Evolutionary conservation across 2,797 vertebrate genomes (phyloP).

Genomic region (Carduelis carduelis): DNA sequence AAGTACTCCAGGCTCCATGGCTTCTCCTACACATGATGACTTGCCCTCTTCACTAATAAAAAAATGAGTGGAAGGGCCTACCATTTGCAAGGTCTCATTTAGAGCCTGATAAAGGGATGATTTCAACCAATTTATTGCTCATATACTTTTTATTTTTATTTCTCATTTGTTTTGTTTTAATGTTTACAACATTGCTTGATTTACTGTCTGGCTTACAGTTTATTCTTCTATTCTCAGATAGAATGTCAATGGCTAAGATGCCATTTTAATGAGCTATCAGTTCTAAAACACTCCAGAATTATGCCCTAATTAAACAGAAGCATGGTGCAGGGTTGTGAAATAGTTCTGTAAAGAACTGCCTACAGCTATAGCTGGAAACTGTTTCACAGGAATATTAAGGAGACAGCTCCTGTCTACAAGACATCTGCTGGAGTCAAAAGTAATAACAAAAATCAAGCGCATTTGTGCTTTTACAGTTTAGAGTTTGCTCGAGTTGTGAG

Average conservation of each 20-base stretch:
- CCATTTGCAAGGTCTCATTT: not conserved
- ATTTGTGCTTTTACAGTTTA: not conserved
- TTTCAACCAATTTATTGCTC: rapidly evolving
- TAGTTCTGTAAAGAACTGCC: not conserved
- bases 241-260: not conserved
- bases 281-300: not conserved
- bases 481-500: not conserved
- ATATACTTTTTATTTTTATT: not conserved
- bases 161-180: not conserved
- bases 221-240: not conserved
- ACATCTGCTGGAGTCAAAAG: not conserved
- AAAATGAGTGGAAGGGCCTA: not conserved
- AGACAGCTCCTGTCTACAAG: not conserved
- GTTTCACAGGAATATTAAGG: not conserved
- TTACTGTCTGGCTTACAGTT: not conserved
- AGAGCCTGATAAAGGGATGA: not conserved
- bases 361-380: not conserved
- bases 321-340: not conserved
- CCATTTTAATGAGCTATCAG: not conserved
- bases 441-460: not conserved
- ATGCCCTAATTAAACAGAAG: not conserved
- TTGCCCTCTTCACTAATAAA: not conserved
- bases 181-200: not conserved
- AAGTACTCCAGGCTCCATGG: not conserved
- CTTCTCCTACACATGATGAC: not conserved